phyloP scores from a whole-genome alignment of 2,888 invertebrate species.

The Heliconius aoede region DNA sequence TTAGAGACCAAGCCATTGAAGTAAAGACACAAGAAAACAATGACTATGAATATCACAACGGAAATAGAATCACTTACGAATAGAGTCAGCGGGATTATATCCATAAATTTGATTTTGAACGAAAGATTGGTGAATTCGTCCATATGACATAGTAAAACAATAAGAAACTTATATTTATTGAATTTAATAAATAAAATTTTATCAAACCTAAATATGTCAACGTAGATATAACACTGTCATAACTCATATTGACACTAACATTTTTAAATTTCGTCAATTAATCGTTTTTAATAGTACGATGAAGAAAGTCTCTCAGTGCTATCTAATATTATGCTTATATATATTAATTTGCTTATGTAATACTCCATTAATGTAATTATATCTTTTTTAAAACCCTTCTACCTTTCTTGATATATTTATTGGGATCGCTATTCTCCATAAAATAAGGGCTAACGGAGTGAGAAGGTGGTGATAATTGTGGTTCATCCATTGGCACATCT shows the following conservation, averaged over 20 bases:
- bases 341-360: background rate
- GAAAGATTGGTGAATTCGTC: slow-evolving; percentile 71
- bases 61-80: slow-evolving; percentile 66
- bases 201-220: slow-evolving; percentile 5
- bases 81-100: slow-evolving; percentile 71
- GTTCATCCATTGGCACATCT: slow-evolving; percentile 84
- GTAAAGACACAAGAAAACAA: background rate
- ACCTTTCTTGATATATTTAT: slow-evolving; percentile 87
- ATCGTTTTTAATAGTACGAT: background rate
- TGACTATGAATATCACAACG: background rate
- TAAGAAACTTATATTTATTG: background rate
- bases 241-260: background rate
- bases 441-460: slow-evolving; percentile 86
- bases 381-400: slow-evolving; percentile 31
- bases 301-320: background rate
- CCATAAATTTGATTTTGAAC: slow-evolving; percentile 79
- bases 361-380: background rate
- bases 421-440: slow-evolving; percentile 85
- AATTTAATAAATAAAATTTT: background rate
- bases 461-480: slow-evolving; percentile 83
- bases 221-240: background rate
- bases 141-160: slow-evolving; percentile 65
- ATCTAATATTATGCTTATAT: background rate
- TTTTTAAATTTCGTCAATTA: background rate
- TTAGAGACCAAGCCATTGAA: background rate